Evolutionary conservation across 2,113 vertebrate genomes (phyloP).

Genomic region (Astatoreochromis straeleni): DNA sequence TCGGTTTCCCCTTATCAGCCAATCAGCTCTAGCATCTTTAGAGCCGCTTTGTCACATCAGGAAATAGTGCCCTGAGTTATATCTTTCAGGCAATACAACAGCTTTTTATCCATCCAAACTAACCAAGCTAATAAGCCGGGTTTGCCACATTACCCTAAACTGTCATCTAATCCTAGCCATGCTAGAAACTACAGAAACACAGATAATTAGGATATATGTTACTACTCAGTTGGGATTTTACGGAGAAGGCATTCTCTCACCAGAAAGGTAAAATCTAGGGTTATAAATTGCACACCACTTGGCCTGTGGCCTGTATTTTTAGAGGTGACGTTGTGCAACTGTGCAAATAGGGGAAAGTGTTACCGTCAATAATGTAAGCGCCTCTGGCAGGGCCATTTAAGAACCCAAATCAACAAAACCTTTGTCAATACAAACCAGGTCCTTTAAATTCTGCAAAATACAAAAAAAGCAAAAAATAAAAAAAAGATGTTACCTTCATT

Average conservation of each 20-base stretch:
- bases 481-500: background rate
- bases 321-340: background rate
- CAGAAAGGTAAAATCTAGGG: background rate
- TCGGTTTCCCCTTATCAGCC: background rate
- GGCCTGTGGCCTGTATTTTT: background rate
- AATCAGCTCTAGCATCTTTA: background rate
- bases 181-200: background rate
- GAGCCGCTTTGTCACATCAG: fast-evolving
- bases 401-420: background rate
- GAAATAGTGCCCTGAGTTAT: background rate
- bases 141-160: background rate
- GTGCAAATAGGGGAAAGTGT: background rate
- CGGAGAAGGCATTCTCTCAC: fast-evolving
- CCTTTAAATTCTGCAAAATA: background rate
- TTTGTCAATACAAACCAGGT: background rate
- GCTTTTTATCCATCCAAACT: background rate
- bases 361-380: background rate
- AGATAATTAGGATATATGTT: background rate
- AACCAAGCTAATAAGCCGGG: background rate
- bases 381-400: background rate
- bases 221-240: background rate
- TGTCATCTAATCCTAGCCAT: background rate
- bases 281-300: background rate
- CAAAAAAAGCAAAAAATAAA: background rate
- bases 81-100: background rate